phyloP scores from a whole-genome alignment of 2,113 vertebrate genomes.

The Glaucidium brasilianum region DNA sequence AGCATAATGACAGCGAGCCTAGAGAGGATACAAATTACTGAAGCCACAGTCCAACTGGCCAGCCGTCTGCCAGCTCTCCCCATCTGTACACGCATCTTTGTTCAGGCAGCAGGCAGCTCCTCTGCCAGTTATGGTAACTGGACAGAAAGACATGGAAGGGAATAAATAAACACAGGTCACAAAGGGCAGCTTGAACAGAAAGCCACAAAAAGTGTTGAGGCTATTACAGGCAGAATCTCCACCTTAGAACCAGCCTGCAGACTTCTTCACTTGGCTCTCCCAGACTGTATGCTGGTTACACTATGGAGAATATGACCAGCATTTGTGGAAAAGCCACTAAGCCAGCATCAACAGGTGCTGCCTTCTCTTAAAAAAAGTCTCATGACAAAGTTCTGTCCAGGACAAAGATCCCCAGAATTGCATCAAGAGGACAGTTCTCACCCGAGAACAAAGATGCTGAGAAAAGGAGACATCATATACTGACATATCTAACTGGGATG shows the following conservation, averaged over 20 bases:
- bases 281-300: not conserved
- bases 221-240: not conserved
- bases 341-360: not conserved
- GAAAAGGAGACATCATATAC: not conserved
- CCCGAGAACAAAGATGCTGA: not conserved
- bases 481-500: not conserved
- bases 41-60: not conserved
- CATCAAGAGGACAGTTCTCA: not conserved
- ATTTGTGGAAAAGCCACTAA: not conserved
- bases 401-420: not conserved
- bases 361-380: not conserved
- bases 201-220: not conserved
- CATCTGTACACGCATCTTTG: not conserved
- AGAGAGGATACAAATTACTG: not conserved
- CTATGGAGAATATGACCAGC: not conserved
- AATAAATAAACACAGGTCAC: not conserved
- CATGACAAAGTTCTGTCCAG: not conserved
- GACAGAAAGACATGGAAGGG: not conserved
- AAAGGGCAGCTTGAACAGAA: not conserved
- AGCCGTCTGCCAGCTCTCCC: not conserved
- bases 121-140: not conserved
- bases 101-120: not conserved
- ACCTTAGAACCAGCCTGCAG: not conserved
- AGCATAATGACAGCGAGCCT: not conserved
- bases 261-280: not conserved